Base-by-base conservation (phyloP, 1,140 invertebrate species). In the Drosophila baimaii region DNA sequence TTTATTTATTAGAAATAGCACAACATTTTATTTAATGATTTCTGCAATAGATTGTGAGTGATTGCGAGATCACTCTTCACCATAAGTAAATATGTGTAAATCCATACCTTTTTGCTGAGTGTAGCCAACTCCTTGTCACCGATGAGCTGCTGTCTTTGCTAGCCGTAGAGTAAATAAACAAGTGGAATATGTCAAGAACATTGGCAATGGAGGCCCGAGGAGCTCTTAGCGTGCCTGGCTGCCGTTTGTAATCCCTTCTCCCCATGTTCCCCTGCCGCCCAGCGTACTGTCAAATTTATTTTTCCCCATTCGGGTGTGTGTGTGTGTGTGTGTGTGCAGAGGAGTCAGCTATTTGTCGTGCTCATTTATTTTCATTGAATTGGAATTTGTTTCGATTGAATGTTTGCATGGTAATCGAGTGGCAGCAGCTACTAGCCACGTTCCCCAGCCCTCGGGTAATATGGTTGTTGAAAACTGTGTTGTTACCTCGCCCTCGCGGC, bases 281-380 rank as follows among this genome's bases (percentile, higher is more conserved):
- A 73, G 62, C 83, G 63, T 73, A 61, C 82, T 77, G 82, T 86
- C 71, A 81, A 86, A 86, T 79, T 65, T 86, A 74, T 77, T 61
- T 81, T 75, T 65, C 55, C 76, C 33, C 35, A 39, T 44, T 37
- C 31, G 5, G 23, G 17, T 23, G n/a, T n/a, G n/a, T n/a, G n/a
- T n/a, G n/a, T n/a, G 8, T 21, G 21, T 33, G 27, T 44, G 55
- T 21, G 58, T 64, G 43, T 59, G 19, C 46, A 33, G 27, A 17
- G 58, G 52, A 71, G 37, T 27, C 65, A 66, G 76, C 62, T 83
- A 83, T 88, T 88, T 88, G 79, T 88, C 84, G 84, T 88, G 79
- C 84, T 88, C 84, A 88, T 88, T 88, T 88, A 88, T 88, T 88
- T 88, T 88, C 79, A 88, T 88, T 88, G 83, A 88, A 88, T 88